Base-by-base conservation (phyloP, 1,140 invertebrate genomes). In the Drosophila lini region DNA sequence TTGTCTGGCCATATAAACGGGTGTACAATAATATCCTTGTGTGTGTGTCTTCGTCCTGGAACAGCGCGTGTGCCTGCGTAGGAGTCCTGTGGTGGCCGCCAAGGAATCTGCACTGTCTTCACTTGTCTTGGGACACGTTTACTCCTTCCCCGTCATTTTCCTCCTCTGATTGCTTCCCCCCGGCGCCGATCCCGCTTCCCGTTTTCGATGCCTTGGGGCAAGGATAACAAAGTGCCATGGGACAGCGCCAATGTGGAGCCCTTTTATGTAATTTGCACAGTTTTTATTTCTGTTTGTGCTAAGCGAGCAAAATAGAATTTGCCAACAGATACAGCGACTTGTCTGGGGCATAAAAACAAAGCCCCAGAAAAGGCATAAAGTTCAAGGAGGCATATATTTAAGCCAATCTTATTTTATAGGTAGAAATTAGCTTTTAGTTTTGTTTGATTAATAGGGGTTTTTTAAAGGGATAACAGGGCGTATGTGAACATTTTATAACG, bases 1-100 rank as follows among this genome's bases (percentile, higher is more conserved):
- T 91, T 90, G 90, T 91, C 84, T 90, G 81, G 84, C 81, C 78
- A 85, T 70, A 90, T 90, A 89, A 74, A 76, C 52, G 41, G 55
- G 69, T 65, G 65, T 57, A 56, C 64, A 38, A 48, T 77, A 47
- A 32, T 19, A 47, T 76, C 22, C 44, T 32, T 69, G 58, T 58
- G 38, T 25, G 45, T 28, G 38, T 42, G 19, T 56, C 34, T 28
- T 67, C 32, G 61, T 69, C 65, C 65, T 63, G 76, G 58, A 62
- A 74, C 69, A 62, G 77, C 69, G 70, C 74, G 80, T 86, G 56
- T 74, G 67, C 58, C 56, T 74, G 89, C 81, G 89, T 89, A 78
- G 76, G 89, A 81, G 73, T 78, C 71, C 62, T 74, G 68, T 32
- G 50, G 40, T 32, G 74, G 44, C 74, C 41, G 55, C 69, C 69